Conservation (phyloP, 2,113 vertebrate species). For the Protobothrops flavoviridis region DNA sequence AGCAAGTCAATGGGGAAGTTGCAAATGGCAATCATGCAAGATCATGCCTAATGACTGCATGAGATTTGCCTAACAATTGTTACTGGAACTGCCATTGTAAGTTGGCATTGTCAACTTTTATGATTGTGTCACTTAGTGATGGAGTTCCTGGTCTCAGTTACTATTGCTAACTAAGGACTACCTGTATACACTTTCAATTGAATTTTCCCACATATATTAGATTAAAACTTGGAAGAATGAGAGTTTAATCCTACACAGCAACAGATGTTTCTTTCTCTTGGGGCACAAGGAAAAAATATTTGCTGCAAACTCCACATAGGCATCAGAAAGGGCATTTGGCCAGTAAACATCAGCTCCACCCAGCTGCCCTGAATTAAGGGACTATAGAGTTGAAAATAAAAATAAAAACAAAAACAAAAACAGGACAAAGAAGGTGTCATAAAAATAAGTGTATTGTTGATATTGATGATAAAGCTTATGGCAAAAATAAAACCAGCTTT, state of each 20-base stretch:
- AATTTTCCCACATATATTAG: neutral
- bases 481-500: neutral
- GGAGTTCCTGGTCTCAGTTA: neutral
- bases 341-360: neutral
- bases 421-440: neutral
- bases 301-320: neutral
- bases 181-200: neutral
- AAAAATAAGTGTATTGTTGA: neutral
- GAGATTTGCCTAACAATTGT: neutral
- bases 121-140: neutral
- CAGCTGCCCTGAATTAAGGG: neutral
- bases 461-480: neutral
- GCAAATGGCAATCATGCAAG: too few species aligned
- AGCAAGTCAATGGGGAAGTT: too few species aligned
- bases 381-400: neutral
- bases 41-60: neutral
- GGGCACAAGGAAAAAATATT: neutral
- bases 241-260: neutral
- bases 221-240: neutral
- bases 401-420: neutral
- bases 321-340: neutral
- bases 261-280: neutral
- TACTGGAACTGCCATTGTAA: neutral
- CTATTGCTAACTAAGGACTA: neutral
- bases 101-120: neutral